Evolutionary conservation across 2,113 vertebrate genomes (phyloP), one percentile per base, ranked within the genome.

Genomic region (Otolemur garnettii): DNA sequence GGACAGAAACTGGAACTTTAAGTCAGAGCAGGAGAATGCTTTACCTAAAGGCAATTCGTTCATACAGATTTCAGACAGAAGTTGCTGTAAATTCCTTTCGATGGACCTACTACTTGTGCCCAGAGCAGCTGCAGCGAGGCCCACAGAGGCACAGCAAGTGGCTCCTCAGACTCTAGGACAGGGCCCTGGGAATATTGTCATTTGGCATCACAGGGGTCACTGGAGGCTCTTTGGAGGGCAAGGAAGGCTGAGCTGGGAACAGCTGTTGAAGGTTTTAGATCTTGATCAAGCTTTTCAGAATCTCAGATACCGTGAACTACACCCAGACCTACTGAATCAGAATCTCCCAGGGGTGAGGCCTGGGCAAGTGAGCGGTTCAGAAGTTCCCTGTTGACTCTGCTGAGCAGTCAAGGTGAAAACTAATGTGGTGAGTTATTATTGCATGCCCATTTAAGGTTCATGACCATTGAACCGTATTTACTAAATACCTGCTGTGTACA

Each of bases 271-370:
- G 6, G 38, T 55, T 91, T 87, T 95, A 93, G 35, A 95, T 87
- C 35, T 77, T 64, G 38, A 30, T 8, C 0, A 11, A 82, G 77
- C 59, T 93, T 89, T 91, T 30, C 94, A 89, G 92, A 79, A 72
- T 64, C 66, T 83, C 78, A 55, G n/a, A 33, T 38, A 24, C 53
- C 2, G 0, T 7, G 14, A 79, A 33, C 87, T 89, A 74, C 66
- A 93, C 53, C 74, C 68, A 87, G 75, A 92, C 33, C 77, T 38
- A 33, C 59, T 55, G 71, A 95, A 60, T 94, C 83, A 87, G 64
- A 95, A 55, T 90, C 92, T 84, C 80, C 57, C 55, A 18, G 84
- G 33, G 12, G 10, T 14, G 87, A 92, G 53, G 68, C 64, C 89
- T 85, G 82, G 69, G 30, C 45, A 21, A 22, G 57, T 2, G 30